phyloP scores from a whole-genome alignment of 2,797 vertebrate species.

The Staurois parvus region DNA sequence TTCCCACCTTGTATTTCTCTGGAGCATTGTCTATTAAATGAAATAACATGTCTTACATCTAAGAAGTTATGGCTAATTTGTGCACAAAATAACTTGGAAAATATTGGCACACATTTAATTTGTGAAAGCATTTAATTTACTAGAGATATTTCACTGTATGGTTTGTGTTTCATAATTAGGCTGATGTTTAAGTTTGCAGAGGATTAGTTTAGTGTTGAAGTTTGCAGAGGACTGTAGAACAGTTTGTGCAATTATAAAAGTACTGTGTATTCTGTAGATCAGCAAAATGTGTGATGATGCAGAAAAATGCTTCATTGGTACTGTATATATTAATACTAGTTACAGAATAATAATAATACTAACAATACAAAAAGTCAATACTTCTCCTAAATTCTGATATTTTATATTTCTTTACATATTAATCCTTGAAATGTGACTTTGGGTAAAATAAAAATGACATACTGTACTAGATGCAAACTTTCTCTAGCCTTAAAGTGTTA shows the following conservation, averaged over 20 bases:
- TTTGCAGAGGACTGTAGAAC: conserved; percentile 5
- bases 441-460: too few relatives aligned
- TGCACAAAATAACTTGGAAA: conserved; percentile 48
- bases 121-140: conserved; percentile 45
- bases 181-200: conserved; percentile 21
- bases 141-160: conserved; percentile 19
- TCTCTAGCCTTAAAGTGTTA: too few relatives aligned
- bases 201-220: conserved; percentile 18
- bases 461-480: too few relatives aligned
- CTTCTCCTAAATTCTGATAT: not conserved
- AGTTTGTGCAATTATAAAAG: not conserved
- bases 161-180: conserved; percentile 48
- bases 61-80: conserved; percentile 53
- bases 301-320: not conserved
- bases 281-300: not conserved
- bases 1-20: conserved; percentile 47
- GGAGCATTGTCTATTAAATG: conserved; percentile 47
- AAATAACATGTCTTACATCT: conserved; percentile 55
- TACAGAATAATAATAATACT: too few relatives aligned
- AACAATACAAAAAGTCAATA: not conserved
- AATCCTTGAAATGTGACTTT: not conserved
- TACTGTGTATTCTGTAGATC: not conserved
- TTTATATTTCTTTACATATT: not conserved
- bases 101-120: conserved; percentile 46
- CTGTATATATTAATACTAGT: not conserved